Conservation (phyloP, 2,797 vertebrate genomes). For the Pampus argenteus region DNA sequence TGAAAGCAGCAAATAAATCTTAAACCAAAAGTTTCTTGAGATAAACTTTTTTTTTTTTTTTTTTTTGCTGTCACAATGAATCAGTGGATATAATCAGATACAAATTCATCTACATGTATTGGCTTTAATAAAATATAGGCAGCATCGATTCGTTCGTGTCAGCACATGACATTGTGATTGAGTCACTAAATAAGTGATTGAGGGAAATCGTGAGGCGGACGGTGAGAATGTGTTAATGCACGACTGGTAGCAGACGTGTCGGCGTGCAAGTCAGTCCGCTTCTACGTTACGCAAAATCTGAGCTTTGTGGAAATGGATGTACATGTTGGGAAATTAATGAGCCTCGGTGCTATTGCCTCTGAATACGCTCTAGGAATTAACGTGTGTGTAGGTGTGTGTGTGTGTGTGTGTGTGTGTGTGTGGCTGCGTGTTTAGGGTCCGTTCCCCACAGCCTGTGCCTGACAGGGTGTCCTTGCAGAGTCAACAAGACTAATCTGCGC, state of each 20-base stretch:
- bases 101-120: conserved; percentile 6
- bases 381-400: conserved; percentile 39
- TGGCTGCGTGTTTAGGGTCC: conserved; percentile 54
- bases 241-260: conserved; percentile 60
- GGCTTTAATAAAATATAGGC: conserved; percentile 28
- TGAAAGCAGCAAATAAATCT: background rate
- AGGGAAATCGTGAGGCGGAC: conserved; percentile 51
- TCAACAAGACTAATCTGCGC: conserved; percentile 86
- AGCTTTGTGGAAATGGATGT: conserved; percentile 68
- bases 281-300: conserved; percentile 45
- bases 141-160: conserved; percentile 42
- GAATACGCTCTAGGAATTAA: conserved; percentile 65
- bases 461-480: conserved; percentile 85
- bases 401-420: conserved; percentile 31
- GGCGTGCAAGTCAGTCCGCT: conserved; percentile 53
- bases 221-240: conserved; percentile 57
- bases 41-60: conserved; percentile 12
- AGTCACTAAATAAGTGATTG: conserved; percentile 49
- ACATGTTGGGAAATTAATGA: conserved; percentile 81
- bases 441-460: conserved; percentile 71
- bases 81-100: background rate
- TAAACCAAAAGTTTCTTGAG: background rate
- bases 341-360: conserved; percentile 64
- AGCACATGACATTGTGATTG: conserved; percentile 34
- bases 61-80: background rate